Percentiles rank a stretch among this genome's conserved stretches.
Conservation (phyloP, 2,888 invertebrate species). For the Creontiades dilutus region DNA sequence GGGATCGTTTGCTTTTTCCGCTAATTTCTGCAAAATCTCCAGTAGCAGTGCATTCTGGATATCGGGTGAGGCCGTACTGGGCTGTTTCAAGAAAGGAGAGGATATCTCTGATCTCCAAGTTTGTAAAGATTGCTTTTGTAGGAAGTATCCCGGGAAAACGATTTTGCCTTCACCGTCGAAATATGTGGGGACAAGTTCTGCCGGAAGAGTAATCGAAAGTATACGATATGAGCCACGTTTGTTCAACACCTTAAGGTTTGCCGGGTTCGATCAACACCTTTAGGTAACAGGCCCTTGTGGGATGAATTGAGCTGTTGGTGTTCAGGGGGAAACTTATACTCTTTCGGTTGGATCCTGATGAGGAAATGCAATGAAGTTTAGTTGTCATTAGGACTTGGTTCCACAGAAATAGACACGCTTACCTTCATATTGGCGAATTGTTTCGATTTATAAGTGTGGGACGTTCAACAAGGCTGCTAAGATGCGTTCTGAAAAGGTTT, state of each 20-base stretch:
- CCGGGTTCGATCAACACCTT: too few relatives aligned
- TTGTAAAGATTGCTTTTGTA: neutral
- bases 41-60: too few relatives aligned
- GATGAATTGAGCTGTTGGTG: neutral
- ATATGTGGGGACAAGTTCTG: neutral
- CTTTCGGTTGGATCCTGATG: constrained; percentile 20
- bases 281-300: constrained; percentile 15
- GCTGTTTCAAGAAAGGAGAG: neutral
- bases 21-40: too few relatives aligned
- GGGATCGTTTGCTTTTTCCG: too few relatives aligned
- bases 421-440: neutral
- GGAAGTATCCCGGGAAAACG: neutral
- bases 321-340: constrained; percentile 6
- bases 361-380: constrained; percentile 33
- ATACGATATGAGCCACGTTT: neutral
- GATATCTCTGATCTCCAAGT: neutral
- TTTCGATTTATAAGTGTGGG: neutral
- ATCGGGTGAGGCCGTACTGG: too few relatives aligned
- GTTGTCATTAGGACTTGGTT: neutral
- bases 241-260: neutral
- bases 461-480: neutral
- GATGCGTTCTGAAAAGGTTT: neutral
- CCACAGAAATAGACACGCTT: neutral
- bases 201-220: constrained; percentile 23
- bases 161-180: constrained; percentile 19